Percentiles rank a stretch among this genome's conserved stretches.
phyloP scores from a whole-genome alignment of 2,113 vertebrate species.

The Oxyruncus cristatus region DNA sequence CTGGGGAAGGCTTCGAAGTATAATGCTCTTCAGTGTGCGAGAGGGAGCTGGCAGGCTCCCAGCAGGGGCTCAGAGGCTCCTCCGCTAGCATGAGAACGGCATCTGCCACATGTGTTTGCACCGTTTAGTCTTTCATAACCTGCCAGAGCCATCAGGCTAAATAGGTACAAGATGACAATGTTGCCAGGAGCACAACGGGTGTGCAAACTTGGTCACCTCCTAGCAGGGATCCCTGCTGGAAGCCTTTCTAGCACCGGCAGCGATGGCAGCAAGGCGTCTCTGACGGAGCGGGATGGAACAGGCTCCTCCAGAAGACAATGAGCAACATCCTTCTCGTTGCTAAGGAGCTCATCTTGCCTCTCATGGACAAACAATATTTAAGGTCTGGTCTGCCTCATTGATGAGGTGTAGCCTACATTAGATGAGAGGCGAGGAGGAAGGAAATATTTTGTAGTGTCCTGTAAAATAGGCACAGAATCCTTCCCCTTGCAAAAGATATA shows the following conservation, averaged over 20 bases:
- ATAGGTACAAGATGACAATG: not conserved
- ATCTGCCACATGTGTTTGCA: slow-evolving; percentile 48
- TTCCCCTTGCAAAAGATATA: not conserved
- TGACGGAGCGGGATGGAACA: not conserved
- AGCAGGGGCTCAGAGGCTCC: not conserved
- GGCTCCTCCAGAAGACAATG: not conserved
- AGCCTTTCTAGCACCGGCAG: not conserved
- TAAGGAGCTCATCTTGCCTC: slow-evolving; percentile 15
- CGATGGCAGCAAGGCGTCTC: not conserved
- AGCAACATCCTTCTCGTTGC: not conserved
- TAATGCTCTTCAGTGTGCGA: not conserved
- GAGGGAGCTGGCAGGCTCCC: not conserved
- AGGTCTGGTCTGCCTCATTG: slow-evolving; percentile 31
- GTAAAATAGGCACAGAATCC: not conserved
- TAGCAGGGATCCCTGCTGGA: not conserved
- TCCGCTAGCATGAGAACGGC: not conserved
- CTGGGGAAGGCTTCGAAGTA: not conserved
- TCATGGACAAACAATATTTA: slow-evolving; percentile 12
- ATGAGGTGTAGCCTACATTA: not conserved
- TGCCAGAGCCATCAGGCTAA: slow-evolving; percentile 20
- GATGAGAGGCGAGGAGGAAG: not conserved
- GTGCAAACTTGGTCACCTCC: not conserved
- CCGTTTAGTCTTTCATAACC: slow-evolving; percentile 27
- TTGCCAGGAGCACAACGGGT: not conserved
- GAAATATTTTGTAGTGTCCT: not conserved